phyloP scores from a whole-genome alignment of 1,140 invertebrate genomes.

The Tetraneura akinire region DNA sequence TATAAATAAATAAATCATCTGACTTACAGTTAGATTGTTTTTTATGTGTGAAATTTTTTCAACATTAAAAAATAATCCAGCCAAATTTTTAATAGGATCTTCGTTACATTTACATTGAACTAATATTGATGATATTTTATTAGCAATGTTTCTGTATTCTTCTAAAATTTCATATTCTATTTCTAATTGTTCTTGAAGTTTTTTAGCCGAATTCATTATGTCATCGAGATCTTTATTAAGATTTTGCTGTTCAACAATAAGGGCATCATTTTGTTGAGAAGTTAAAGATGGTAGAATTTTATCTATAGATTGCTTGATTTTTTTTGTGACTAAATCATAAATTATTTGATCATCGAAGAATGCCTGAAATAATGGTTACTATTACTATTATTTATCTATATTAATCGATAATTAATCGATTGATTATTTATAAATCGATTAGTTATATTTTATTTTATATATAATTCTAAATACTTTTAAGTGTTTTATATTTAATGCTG shows the following conservation, averaged over 20 bases:
- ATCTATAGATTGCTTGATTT: conserved; percentile 79
- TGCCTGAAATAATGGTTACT: conserved; percentile 61
- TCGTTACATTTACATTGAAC: conserved; percentile 73
- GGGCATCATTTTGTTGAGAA: conserved; percentile 76
- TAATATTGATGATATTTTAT: conserved; percentile 74
- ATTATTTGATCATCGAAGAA: conserved; percentile 81
- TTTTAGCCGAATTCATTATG: conserved; percentile 71
- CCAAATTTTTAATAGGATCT: conserved; percentile 73
- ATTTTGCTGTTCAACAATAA: conserved; percentile 76
- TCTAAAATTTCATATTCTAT: conserved; percentile 65
- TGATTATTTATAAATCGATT: no score
- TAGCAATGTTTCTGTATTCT: conserved; percentile 74
- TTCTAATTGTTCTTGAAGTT: conserved; percentile 52
- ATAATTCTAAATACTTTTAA: conserved; percentile 7
- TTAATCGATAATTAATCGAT: no score
- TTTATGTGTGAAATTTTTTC: conserved; percentile 77
- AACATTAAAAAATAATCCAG: conserved; percentile 76
- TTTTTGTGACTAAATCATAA: conserved; percentile 76
- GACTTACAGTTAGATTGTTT: conserved; percentile 75
- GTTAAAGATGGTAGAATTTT: conserved; percentile 84
- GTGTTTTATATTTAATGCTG: conserved; percentile 78
- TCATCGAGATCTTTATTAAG: conserved; percentile 79
- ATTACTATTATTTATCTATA: neutral
- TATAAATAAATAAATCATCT: no score
- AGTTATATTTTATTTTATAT: neutral